A percentile compares a stretch with the other conserved stretches of the same genome.
These are phyloP conservation scores for Tipula vernalis DNA, from an alignment of 2,888 invertebrate species.

Conservation along the genomic window DNA sequence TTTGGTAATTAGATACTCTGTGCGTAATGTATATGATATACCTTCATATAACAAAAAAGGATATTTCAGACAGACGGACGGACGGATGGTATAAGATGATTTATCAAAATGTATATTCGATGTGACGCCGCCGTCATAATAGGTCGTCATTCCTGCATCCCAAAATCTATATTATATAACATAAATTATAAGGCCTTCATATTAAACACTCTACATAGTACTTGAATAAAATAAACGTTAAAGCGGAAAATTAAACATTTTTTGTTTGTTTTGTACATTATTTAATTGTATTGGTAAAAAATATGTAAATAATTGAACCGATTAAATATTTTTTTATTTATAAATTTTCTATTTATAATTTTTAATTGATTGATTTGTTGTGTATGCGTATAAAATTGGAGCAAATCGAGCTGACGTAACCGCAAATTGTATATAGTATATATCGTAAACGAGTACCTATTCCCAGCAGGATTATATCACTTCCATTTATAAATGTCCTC, in stretches of 20 bases:
- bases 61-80: not conserved
- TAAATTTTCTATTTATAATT: not conserved
- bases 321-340: not conserved
- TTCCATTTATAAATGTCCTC: not conserved
- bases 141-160: not conserved
- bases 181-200: not conserved
- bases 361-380: constrained; percentile 13
- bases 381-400: constrained; percentile 11
- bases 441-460: not conserved
- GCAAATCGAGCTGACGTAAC: constrained; percentile 5
- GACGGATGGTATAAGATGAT: not conserved
- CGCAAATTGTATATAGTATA: not conserved
- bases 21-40: not conserved
- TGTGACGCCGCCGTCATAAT: not conserved
- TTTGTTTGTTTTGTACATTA: not conserved
- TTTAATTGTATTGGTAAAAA: not conserved
- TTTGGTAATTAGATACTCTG: not conserved
- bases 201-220: too few relatives aligned
- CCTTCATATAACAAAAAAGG: not conserved
- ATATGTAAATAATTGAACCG: not conserved
- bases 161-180: not conserved
- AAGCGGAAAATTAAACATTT: not conserved
- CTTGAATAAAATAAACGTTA: too few relatives aligned
- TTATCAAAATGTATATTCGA: not conserved
- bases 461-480: not conserved